A percentile compares a stretch with the other conserved stretches of the same genome.
Conservation (phyloP, 2,113 vertebrate species). For the Hypocryptadius cinnamomeus region DNA sequence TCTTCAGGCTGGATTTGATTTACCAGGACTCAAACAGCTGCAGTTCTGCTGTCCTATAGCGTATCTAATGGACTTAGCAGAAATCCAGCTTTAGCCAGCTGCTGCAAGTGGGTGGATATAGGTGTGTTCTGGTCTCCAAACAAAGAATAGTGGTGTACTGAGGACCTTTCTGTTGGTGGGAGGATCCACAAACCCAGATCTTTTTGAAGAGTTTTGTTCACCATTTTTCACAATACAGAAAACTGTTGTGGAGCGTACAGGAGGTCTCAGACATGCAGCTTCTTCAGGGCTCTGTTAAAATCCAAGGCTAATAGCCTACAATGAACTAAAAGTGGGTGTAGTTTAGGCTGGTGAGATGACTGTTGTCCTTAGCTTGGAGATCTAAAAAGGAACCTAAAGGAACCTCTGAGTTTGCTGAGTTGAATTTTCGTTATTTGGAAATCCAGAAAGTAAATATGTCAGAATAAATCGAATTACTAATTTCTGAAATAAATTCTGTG, state of each 20-base stretch:
- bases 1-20: not conserved
- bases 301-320: not conserved
- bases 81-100: not conserved
- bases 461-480: not conserved
- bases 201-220: not conserved
- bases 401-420: not conserved
- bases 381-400: not conserved
- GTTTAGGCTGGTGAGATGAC: not conserved
- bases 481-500: not conserved
- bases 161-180: not conserved
- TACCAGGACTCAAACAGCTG: not conserved
- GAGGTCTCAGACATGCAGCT: not conserved
- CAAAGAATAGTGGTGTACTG: not conserved
- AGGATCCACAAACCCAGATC: not conserved
- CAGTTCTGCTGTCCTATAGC: not conserved
- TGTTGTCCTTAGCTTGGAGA: not conserved
- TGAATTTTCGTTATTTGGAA: not conserved
- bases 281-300: not conserved
- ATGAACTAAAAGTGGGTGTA: not conserved
- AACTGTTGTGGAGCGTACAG: not conserved
- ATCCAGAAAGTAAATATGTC: not conserved
- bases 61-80: not conserved
- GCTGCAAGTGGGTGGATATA: not conserved
- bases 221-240: not conserved
- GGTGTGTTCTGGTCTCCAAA: not conserved